Evolutionary conservation across 1,140 invertebrate genomes (phyloP), one percentile per base, ranked within the genome.

Genomic region (Globodera ellingtonae): DNA sequence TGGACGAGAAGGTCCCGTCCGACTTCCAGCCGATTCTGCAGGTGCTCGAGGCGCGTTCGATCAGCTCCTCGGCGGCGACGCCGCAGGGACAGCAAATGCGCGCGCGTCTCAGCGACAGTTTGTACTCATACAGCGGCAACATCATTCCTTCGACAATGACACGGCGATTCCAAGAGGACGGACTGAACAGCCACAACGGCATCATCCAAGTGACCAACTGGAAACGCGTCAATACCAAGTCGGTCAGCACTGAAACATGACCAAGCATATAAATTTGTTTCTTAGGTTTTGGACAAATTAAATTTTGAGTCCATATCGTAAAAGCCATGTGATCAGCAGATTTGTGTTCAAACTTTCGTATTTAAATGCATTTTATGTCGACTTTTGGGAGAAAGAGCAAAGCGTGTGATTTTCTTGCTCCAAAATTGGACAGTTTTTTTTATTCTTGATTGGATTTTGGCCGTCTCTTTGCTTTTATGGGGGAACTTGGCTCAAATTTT

Each of bases 21-120:
- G 81, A 75, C 44, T 81, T 44, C 50, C 50, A 86, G 44, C 83
- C 83, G 15, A 72, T 86, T 52, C 72, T 84, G 52, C 83, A 84
- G 52, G 72, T 84, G 35, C n/a, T 84, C 44, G 84, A 84, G 67
- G 21, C 47, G 47, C 82, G 82, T 46, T 24, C 52, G 10, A 48
- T 85, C 15, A 47, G 67, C 47, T 47, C 48, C 6, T 24, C n/a
- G 70, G 6, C 82, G 8, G 13, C 73, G 24, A 18, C 44, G 70
- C 44, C 82, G 9, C 79, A 81, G 48, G 48, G 72, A 4, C 35
- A 56, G 9, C 69, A 72, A 69, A 52, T 79, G 46, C 82, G 81
- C 18, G 72, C 66, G 46, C 86, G 83, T 21, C 47, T 84, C 47
- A 79, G 74, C 44, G 84, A 84, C 70, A 77, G 85, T n/a, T 52